Percentiles rank a stretch among this genome's conserved stretches.
Conservation (phyloP, 2,113 vertebrate species). For the Ammodytes dubius region DNA sequence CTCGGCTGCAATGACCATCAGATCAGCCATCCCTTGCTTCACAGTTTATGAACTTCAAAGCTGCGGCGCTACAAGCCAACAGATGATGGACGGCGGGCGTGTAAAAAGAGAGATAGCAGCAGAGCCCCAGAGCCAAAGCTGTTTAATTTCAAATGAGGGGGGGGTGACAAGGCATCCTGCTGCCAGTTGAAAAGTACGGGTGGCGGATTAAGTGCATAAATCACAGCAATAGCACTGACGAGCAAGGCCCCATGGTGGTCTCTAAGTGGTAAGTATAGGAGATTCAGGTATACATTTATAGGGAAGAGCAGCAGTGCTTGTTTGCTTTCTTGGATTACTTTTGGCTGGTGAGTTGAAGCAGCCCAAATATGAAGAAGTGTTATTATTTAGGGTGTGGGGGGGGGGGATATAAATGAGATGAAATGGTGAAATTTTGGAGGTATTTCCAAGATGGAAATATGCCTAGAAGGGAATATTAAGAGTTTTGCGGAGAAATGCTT, state of each 20-base stretch:
- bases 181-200: conserved; percentile 19
- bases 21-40: conserved; percentile 72
- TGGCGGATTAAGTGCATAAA: conserved; percentile 52
- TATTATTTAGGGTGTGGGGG: too few species aligned
- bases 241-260: conserved; percentile 31
- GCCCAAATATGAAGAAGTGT: neutral
- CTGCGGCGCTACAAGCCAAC: conserved; percentile 19
- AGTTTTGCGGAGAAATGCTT: neutral
- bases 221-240: conserved; percentile 34
- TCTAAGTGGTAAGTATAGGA: conserved; percentile 34
- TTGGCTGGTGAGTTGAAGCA: neutral
- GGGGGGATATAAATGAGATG: neutral
- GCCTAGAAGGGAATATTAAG: neutral
- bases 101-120: conserved; percentile 48
- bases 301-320: conserved; percentile 21
- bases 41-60: conserved; percentile 75
- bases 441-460: neutral
- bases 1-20: conserved; percentile 70
- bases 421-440: neutral
- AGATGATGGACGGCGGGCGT: conserved; percentile 69
- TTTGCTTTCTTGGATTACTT: conserved; percentile 26
- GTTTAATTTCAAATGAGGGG: conserved; percentile 69
- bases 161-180: conserved; percentile 54
- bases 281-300: conserved; percentile 51
- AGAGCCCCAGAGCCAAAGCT: conserved; percentile 44